Base-by-base conservation (phyloP, 1,140 invertebrate genomes). In the Microplitis demolitor region DNA sequence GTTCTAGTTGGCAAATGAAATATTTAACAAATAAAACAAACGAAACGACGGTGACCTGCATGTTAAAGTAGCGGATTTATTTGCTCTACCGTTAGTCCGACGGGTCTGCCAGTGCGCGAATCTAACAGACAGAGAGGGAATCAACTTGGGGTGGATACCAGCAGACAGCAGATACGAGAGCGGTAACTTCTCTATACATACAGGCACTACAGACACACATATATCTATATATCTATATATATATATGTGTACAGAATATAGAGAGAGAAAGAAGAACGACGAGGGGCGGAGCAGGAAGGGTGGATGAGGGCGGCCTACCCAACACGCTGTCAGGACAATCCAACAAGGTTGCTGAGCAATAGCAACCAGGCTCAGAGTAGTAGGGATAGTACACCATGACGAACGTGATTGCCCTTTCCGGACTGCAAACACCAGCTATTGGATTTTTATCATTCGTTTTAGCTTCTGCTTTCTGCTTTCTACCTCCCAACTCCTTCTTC, bases 21-120 rank as follows among this genome's bases (percentile, higher is more conserved):
- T 86, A 86, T 85, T 84, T 83, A 84, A 85, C 81, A 83, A 86
- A 86, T 85, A 85, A 85, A 85, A 84, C 84, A 85, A 85, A 85
- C 84, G 83, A 78, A 79, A 68, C 77, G 79, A 80, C 79, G 84
- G 80, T 84, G 84, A 87, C 83, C 83, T 85, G 85, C 84, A 86
- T 85, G 85, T 83, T 83, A 84, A 86, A 86, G 84, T 82, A 83
- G 84, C 79, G 80, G 81, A 83, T 85, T 85, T 84, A 83, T 86
- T 85, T 86, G 84, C 83, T 83, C 78, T 76, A 76, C 66, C 78
- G 81, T 83, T 83, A 80, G 83, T 83, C 79, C 80, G 82, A 83
- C 34, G 51, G 60, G 66, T 58, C 67, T 35, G 67, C 6, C 13
- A 24, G 35, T 31, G 67, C 11, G 58, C 33, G 56, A 24, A 50